Evolutionary conservation across 2,113 vertebrate genomes (phyloP), one percentile per base, ranked within the genome.

Genomic region (Aptenodytes forsteri): DNA sequence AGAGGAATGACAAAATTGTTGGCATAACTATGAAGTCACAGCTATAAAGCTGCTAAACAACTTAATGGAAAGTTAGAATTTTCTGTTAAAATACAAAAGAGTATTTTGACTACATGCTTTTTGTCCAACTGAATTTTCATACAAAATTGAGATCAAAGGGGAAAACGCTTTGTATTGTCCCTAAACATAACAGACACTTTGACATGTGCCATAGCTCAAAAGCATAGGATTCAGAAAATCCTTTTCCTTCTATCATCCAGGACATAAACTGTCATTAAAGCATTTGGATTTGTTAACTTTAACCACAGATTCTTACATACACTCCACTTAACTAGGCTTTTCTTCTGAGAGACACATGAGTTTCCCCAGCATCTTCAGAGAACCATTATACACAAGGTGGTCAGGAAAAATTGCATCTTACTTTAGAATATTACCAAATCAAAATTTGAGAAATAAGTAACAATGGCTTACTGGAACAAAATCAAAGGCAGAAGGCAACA

Each of bases 321-420:
- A 1, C 11, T 26, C 16, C 26, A 6, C 30, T 52, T 3, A 3
- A 30, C 16, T 5, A 6, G 38, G 55, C 30, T 76, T 2, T 34
- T 2, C 40, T 8, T 29, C 47, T 1, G 2, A 13, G 34, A 49
- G n/a, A 21, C 1, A 13, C 8, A 4, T 0, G 0, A 36, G 42
- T 40, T 67, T 46, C 34, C 40, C 27, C 44, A 7, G 38, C 4
- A 38, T 7, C 47, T 46, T 29, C 29, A 7, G n/a, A 46, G n/a
- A 54, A 3, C 21, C n/a, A 3, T 5, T 6, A 20, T 5, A 26
- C 5, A 6, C 23, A 26, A 22, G 10, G n/a, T 17, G 52, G 29
- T 32, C 11, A 23, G 66, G 32, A 34, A 52, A 72, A 78, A 55
- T 0, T 16, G 52, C 25, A 6, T 20, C 78, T 80, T 44, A 8